Evolutionary conservation across 2,113 vertebrate species (phyloP).

Genomic region (Notothenia rossii): DNA sequence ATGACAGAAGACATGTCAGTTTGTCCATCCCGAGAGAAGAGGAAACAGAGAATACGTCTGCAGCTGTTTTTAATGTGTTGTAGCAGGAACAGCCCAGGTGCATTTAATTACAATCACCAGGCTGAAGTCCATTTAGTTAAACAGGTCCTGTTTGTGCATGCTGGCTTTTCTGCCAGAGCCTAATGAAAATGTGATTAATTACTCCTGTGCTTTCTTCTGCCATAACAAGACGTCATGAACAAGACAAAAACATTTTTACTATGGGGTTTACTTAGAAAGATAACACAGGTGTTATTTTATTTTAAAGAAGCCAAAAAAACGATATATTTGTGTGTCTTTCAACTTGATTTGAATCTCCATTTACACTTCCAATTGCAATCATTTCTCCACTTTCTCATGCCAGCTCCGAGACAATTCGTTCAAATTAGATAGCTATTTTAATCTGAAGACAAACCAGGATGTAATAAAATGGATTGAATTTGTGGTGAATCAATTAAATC

Average conservation of each 20-base stretch:
- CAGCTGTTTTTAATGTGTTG: not conserved
- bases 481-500: too few relatives aligned
- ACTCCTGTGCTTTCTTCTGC: not conserved
- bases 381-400: too few relatives aligned
- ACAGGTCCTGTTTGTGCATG: not conserved
- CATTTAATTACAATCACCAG: not conserved
- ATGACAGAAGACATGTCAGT: not conserved
- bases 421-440: too few relatives aligned
- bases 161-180: not conserved
- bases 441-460: too few relatives aligned
- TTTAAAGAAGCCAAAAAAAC: too few relatives aligned
- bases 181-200: not conserved
- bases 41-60: slow-evolving; percentile 21
- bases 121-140: not conserved
- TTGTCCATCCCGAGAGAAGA: slow-evolving; percentile 3
- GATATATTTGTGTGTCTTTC: too few relatives aligned
- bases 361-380: too few relatives aligned
- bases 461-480: too few relatives aligned
- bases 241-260: not conserved
- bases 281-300: not conserved
- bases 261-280: too few relatives aligned
- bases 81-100: slow-evolving; percentile 10
- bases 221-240: not conserved
- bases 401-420: too few relatives aligned
- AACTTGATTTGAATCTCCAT: too few relatives aligned